Evolutionary conservation across 2,113 vertebrate species (phyloP).

Genomic region (Coryphaenoides rupestris): DNA sequence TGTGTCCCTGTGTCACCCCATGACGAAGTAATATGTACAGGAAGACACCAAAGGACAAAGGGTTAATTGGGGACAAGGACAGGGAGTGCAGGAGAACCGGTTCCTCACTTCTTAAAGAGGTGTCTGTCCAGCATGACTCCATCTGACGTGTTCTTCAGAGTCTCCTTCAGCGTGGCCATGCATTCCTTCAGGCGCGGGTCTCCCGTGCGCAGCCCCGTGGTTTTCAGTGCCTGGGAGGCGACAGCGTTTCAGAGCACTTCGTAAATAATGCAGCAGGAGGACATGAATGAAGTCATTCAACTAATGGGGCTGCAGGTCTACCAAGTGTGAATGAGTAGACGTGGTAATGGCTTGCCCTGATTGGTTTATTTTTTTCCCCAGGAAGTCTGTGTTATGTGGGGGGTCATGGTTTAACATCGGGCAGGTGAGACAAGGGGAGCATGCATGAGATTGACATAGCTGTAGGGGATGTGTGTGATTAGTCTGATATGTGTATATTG

Average conservation of each 20-base stretch:
- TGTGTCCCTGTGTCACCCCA: not conserved
- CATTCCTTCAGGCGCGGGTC: constrained; percentile 96
- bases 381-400: too few species aligned
- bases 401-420: too few species aligned
- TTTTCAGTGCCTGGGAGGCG: constrained; percentile 87
- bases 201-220: constrained; percentile 90
- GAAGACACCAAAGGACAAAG: not conserved
- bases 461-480: too few species aligned
- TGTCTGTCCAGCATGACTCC: constrained; percentile 94
- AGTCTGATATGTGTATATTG: too few species aligned
- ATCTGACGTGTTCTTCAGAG: constrained; percentile 87
- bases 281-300: not conserved
- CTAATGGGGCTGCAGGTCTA: not conserved
- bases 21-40: not conserved
- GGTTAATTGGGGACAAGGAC: not conserved
- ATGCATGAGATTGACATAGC: too few species aligned
- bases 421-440: too few species aligned
- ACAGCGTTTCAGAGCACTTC: not conserved
- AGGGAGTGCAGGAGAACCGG: not conserved
- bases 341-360: too few species aligned
- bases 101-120: constrained; percentile 94
- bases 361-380: too few species aligned
- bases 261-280: not conserved
- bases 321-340: too few species aligned
- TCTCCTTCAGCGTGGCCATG: constrained; percentile 94